Base-by-base conservation (phyloP, 2,797 vertebrate genomes). In the Delichon dasypus region DNA sequence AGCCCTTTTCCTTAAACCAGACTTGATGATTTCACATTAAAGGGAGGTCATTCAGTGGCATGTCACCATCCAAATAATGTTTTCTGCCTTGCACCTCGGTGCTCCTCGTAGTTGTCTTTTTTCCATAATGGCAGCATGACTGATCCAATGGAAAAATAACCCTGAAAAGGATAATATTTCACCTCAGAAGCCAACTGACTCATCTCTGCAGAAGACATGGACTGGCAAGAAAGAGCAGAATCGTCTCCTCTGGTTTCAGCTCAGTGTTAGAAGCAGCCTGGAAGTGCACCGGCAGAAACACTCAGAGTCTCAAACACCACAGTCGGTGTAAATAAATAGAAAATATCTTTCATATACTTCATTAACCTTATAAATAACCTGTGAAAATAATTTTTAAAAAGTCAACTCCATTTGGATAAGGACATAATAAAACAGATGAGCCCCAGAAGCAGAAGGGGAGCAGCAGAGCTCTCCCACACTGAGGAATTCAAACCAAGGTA, bases 61-160 rank as follows among this genome's bases (percentile, higher is more conserved):
- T 23, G 4, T 44, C 48, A 26, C 27, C 23, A 1, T 25, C 38
- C 62, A 27, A 82, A 68, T 32, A 18, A 26, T 23, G 19, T 25
- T 83, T 86, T 47, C 51, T 40, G 2, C 27, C 9, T 78, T 61
- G 30, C 27, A 18, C 51, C 16, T 76, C 32, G 38, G 16, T 70
- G 20, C 10, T 84, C 14, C 12, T 54, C 1, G 0, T 15, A 11
- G 14, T 66, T 85, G 27, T 4, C 6, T 40, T 57, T 77, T 42
- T 55, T 36, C 38, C 1, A 0, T 40, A 2, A 8, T 16, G 7
- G 3, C 61, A 47, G 30, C 0, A 5, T 32, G 51, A 32, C 14
- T 70, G 48, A 70, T 75, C 30, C 25, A 32, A 32, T 40, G 19
- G 58, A 45, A 94, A 72, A 85, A 44, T 20, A 78, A 40, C 15